Evolutionary conservation across 2,113 vertebrate species (phyloP).

Genomic region (Colossoma macropomum): DNA sequence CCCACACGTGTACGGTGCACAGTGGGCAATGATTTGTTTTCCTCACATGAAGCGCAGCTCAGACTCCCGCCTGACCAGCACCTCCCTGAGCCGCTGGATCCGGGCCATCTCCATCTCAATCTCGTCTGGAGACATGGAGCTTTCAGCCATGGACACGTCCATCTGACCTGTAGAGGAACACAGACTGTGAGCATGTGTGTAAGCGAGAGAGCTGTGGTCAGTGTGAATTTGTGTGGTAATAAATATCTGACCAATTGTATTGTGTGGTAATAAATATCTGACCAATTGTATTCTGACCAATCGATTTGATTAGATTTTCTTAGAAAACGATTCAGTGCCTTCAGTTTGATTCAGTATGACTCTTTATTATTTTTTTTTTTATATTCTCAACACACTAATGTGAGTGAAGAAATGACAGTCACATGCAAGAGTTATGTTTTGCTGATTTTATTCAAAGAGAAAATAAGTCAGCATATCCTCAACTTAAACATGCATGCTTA

Average conservation of each 20-base stretch:
- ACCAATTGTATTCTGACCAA: no score
- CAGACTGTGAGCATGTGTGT: conserved; percentile 7
- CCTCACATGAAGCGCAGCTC: conserved; percentile 99
- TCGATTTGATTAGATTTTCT: not conserved
- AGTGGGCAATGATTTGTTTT: conserved; percentile 16
- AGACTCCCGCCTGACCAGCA: conserved; percentile 94
- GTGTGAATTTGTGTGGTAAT: not conserved
- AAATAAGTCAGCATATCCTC: no score
- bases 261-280: no score
- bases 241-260: no score
- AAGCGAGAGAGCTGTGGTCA: not conserved
- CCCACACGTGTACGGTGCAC: not conserved
- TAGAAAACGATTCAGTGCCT: not conserved
- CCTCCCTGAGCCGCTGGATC: conserved; percentile 95
- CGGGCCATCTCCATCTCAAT: conserved; percentile 97
- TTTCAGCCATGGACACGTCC: conserved; percentile 96
- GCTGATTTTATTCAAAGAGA: no score
- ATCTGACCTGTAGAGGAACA: conserved; percentile 81
- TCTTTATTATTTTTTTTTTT: not conserved
- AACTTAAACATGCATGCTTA: no score
- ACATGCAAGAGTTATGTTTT: no score
- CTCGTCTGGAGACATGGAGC: conserved; percentile 94
- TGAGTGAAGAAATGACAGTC: no score
- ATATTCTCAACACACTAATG: no score
- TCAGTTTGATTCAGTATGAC: not conserved